phyloP scores from a whole-genome alignment of 2,797 vertebrate genomes.

The Varecia variegata region DNA sequence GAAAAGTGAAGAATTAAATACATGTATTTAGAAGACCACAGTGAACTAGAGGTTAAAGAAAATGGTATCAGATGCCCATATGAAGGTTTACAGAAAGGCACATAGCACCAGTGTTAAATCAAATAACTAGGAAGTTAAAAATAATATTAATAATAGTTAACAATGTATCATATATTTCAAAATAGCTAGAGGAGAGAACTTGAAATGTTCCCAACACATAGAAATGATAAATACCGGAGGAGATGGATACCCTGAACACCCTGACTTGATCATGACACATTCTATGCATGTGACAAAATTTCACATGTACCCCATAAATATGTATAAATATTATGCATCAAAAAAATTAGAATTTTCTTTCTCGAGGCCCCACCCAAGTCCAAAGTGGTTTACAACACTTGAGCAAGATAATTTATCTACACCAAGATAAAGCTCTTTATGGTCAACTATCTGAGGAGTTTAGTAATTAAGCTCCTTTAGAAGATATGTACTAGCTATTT shows the following conservation, averaged over 20 bases:
- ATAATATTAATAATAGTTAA: not conserved
- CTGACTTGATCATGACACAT: not conserved
- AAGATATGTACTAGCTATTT: not conserved
- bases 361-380: not conserved
- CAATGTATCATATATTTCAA: not conserved
- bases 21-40: not conserved
- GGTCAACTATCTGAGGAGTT: not conserved
- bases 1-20: not conserved
- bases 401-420: not conserved
- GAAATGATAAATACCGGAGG: not conserved
- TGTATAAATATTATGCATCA: not conserved
- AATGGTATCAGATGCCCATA: not conserved
- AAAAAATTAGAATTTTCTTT: not conserved
- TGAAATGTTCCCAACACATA: not conserved
- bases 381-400: not conserved
- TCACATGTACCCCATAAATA: not conserved
- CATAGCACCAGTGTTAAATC: not conserved
- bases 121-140: not conserved
- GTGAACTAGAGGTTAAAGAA: not conserved
- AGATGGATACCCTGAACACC: not conserved
- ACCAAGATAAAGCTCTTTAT: not conserved
- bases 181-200: not conserved
- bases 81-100: not conserved
- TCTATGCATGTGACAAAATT: not conserved
- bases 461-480: slow-evolving; percentile 24